Base-by-base conservation (phyloP, 2,888 invertebrate species). In the Cryptophagus acutangulus region DNA sequence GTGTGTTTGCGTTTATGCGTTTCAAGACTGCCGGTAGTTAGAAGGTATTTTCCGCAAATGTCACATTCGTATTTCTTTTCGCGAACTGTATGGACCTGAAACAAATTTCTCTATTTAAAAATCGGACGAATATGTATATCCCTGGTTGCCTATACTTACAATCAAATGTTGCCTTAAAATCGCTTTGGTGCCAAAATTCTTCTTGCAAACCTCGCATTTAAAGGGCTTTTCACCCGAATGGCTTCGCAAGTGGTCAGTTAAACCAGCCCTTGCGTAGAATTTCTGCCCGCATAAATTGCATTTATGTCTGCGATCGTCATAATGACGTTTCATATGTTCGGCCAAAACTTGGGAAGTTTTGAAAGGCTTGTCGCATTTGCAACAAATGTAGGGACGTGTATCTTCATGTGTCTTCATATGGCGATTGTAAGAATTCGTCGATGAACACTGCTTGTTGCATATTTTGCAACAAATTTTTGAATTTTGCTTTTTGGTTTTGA, bases 1-100 rank as follows among this genome's bases (percentile, higher is more conserved):
- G 57, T 50, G 42, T 69, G 69, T 24, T 61, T 58, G 4, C 65
- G 59, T 15, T 62, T 55, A 37, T 69, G 69, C 1, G 63, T 59
- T 33, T 54, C 54, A 39, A 57, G 39, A 38, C 55, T 55, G 5
- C 55, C 51, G 1, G 49, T 36, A 2, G 54, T 52, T 20, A 51
- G 38, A 1, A 57, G 44, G 18, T 44, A 46, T 34, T 55, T 57
- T 15, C 34, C 43, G 38, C 57, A 57, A 6, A 55, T 48, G 6
- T 55, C 49, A 39, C 57, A 57, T 29, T 55, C 53, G 33, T 38
- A 52, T 38, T 47, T 54, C 33, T 54, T 55, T 16, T 57, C 48
- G 18, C 55, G 42, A 17, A 46, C 34, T 10, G 52, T 55, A 24
- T 56, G 56, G 13, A 56, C 41, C 56, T 56, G 34, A 25, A 53